phyloP scores from a whole-genome alignment of 2,888 invertebrate genomes.

The Vannuccia rotundouncinata region DNA sequence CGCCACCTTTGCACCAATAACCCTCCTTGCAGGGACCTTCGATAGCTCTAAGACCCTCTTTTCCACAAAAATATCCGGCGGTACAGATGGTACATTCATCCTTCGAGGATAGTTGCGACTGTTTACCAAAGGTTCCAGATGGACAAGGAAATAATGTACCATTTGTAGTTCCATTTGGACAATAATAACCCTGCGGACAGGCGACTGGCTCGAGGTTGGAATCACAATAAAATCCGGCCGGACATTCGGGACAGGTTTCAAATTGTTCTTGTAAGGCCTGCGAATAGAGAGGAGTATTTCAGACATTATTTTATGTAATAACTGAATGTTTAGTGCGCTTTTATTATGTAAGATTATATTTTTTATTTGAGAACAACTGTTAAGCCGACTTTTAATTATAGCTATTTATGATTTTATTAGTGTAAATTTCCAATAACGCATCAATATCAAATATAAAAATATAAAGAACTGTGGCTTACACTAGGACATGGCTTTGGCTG shows the following conservation, averaged over 20 bases:
- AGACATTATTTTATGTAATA: too few species aligned
- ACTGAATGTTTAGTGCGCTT: too few species aligned
- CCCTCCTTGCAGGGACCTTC: constrained; percentile 48
- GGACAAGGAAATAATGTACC: constrained; percentile 45
- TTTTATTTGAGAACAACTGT: too few species aligned
- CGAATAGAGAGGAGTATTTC: too few species aligned
- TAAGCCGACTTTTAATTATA: too few species aligned
- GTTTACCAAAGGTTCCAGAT: constrained; percentile 51
- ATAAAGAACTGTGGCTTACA: too few species aligned
- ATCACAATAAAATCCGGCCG: constrained; percentile 49
- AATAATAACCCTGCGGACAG: neutral
- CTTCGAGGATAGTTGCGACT: constrained; percentile 46
- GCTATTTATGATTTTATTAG: neutral
- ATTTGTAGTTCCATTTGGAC: neutral
- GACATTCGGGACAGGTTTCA: constrained; percentile 45
- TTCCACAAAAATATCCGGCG: constrained; percentile 50
- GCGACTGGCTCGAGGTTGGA: constrained; percentile 46
- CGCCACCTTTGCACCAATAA: constrained; percentile 51
- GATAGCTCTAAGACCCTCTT: constrained; percentile 42
- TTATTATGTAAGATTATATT: too few species aligned
- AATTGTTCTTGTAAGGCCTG: neutral
- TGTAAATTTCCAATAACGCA: constrained; percentile 43
- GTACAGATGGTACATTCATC: constrained; percentile 48
- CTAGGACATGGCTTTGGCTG: constrained; percentile 45
- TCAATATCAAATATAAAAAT: too few species aligned